Evolutionary conservation across 1,140 invertebrate genomes (phyloP).

Genomic region (Coelopa frigida): DNA sequence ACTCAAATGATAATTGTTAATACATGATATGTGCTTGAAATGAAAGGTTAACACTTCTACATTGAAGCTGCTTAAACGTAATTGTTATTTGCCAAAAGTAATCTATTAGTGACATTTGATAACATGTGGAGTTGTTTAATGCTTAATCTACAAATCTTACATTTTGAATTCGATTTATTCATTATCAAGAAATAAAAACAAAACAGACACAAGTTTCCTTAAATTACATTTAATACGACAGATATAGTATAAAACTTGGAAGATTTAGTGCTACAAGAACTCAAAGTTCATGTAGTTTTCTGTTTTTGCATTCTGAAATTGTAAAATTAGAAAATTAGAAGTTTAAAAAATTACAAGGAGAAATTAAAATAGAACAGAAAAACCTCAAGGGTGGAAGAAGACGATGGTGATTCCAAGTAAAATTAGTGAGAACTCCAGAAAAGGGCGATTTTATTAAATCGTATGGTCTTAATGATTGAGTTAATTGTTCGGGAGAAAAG

Average conservation of each 20-base stretch:
- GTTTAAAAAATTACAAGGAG: slow-evolving; percentile 15
- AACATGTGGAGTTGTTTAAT: too few relatives aligned
- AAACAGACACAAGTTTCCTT: slow-evolving; percentile 9
- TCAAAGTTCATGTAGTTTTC: slow-evolving; percentile 14
- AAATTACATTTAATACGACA: slow-evolving; percentile 6
- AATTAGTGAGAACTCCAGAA: too few relatives aligned
- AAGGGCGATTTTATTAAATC: background rate
- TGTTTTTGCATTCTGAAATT: slow-evolving; percentile 18
- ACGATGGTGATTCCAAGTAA: too few relatives aligned
- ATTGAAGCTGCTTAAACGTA: too few relatives aligned
- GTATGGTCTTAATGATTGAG: background rate
- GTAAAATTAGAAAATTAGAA: slow-evolving; percentile 15
- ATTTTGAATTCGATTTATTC: background rate
- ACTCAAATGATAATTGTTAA: too few relatives aligned
- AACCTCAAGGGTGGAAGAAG: background rate
- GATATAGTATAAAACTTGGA: slow-evolving; percentile 4
- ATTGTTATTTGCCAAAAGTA: too few relatives aligned
- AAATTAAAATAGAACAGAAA: slow-evolving; percentile 7
- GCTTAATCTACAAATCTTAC: too few relatives aligned
- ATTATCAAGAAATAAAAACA: slow-evolving; percentile 4
- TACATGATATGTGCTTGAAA: too few relatives aligned
- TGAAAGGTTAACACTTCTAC: too few relatives aligned
- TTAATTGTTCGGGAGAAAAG: too few relatives aligned
- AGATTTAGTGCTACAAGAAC: background rate
- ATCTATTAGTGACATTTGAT: too few relatives aligned